A percentile compares a stretch with the other conserved stretches of the same genome.
Conservation (phyloP, 1,140 invertebrate genomes). For the Sitophilus oryzae region DNA sequence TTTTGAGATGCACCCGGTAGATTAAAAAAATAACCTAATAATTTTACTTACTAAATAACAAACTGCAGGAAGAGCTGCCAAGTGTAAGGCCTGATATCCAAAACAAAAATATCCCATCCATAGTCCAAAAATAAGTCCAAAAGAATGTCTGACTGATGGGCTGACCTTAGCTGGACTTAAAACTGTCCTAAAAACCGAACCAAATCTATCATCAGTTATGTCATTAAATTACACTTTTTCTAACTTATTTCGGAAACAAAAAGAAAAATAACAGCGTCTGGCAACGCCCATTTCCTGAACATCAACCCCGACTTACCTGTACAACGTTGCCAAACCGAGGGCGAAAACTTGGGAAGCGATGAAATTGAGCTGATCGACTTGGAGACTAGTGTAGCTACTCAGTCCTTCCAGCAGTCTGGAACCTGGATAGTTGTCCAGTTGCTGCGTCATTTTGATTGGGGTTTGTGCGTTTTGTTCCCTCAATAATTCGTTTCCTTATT, state of each 20-base stretch:
- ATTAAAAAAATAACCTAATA: too few species aligned
- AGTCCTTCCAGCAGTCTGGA: conserved; percentile 54
- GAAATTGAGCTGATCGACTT: conserved; percentile 69
- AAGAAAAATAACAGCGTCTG: neutral
- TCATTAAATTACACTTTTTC: too few species aligned
- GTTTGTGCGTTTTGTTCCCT: too few species aligned
- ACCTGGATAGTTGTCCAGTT: conserved; percentile 49
- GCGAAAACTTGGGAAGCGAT: conserved; percentile 73
- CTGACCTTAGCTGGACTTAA: conserved; percentile 60
- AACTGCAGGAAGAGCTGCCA: conserved; percentile 65
- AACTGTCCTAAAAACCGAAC: conserved; percentile 47
- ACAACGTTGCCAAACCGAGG: conserved; percentile 64
- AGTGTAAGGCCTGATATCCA: conserved; percentile 76
- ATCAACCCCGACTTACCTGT: conserved; percentile 46
- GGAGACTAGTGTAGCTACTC: conserved; percentile 51
- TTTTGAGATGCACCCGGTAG: too few species aligned
- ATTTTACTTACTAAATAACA: conserved; percentile 53
- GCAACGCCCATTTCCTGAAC: neutral
- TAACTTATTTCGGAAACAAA: neutral
- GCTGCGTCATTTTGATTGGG: conserved; percentile 12
- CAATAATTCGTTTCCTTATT: too few species aligned
- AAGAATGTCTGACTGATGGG: conserved; percentile 63
- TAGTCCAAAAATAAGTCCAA: conserved; percentile 69
- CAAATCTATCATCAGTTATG: too few species aligned
- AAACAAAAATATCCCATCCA: conserved; percentile 81